Evolutionary conservation across 2,888 invertebrate genomes (phyloP), one percentile per base, ranked within the genome.

Genomic region (Aricia artaxerxes): DNA sequence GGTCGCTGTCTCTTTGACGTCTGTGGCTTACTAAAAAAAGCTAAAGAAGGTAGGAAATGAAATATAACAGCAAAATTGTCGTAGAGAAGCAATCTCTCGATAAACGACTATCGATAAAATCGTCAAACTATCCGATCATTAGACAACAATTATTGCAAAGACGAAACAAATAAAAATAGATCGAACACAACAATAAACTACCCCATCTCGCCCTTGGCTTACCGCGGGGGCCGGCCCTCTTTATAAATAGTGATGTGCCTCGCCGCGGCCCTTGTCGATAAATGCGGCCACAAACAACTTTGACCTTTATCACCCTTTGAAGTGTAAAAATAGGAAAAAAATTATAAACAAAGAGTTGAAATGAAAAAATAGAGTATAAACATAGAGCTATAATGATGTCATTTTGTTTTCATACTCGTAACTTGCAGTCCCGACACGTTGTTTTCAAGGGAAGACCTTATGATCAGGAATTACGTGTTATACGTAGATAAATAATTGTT

Each of bases 151-250:
- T 91, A 92, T 89, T 89, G 88, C 85, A 87, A 85, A 87, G 86
- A 85, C 84, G 86, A 88, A 88, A 88, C 89, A 89, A 90, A 91
- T 91, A 92, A 92, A 92, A 92, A 91, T 91, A 92, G 90, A 91
- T 86, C 88, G 88, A 86, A 88, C 86, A 86, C 89, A 89, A 92
- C 92, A 91, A 92, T 91, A 90, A 90, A 89, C 83, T 83, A 82
- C 85, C 85, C 85, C 84, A 83, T 82, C 84, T 85, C 84, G 85
- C 88, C 86, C 87, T 87, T 87, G 87, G 87, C 87, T 87, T 87
- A 88, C 87, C 88, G 83, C 85, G 86, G 87, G 87, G 88, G 85
- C 83, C 82, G 85, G 84, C 87, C 89, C 91, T 90, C 85, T 84
- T 83, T 81, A 83, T 83, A 83, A 82, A 82, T 90, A 92, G 91